Evolutionary conservation across 2,888 invertebrate genomes (phyloP).

Genomic region (Lithodes maja): DNA sequence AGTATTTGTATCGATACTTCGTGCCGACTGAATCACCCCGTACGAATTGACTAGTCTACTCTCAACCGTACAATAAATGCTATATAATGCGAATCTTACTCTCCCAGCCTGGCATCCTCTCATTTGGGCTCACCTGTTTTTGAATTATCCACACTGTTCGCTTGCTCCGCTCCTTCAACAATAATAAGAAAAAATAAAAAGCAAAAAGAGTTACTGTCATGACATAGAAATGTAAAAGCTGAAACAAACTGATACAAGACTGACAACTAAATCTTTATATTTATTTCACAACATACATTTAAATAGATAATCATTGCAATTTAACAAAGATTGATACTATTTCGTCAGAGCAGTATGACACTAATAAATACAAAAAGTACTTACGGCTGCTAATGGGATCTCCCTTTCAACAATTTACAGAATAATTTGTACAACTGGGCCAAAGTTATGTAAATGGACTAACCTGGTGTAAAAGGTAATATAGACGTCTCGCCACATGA

Average conservation of each 20-base stretch:
- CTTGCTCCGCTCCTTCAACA: constrained; percentile 63
- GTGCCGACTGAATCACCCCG: too few species aligned
- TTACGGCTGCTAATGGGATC: constrained; percentile 63
- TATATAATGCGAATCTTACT: background rate
- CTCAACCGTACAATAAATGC: too few species aligned
- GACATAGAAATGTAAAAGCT: constrained; percentile 48
- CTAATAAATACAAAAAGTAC: constrained; percentile 64
- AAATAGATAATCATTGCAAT: constrained; percentile 45
- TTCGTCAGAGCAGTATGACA: constrained; percentile 48
- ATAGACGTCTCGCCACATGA: too few species aligned
- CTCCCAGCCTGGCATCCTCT: constrained; percentile 65
- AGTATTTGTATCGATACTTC: too few species aligned
- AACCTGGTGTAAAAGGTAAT: constrained; percentile 44
- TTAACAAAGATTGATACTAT: constrained; percentile 55
- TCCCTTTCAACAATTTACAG: constrained; percentile 61
- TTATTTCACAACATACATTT: constrained; percentile 65
- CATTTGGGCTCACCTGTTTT: constrained; percentile 64
- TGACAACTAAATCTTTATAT: constrained; percentile 57
- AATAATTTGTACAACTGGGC: constrained; percentile 61
- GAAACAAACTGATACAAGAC: constrained; percentile 62
- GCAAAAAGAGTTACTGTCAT: background rate
- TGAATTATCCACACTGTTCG: constrained; percentile 62
- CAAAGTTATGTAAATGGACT: constrained; percentile 62
- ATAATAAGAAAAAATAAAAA: constrained; percentile 16
- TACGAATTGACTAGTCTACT: too few species aligned